A percentile compares a stretch with the other conserved stretches of the same genome.
Conservation (phyloP, 2,888 invertebrate species). For the Ichneumon xanthorius region DNA sequence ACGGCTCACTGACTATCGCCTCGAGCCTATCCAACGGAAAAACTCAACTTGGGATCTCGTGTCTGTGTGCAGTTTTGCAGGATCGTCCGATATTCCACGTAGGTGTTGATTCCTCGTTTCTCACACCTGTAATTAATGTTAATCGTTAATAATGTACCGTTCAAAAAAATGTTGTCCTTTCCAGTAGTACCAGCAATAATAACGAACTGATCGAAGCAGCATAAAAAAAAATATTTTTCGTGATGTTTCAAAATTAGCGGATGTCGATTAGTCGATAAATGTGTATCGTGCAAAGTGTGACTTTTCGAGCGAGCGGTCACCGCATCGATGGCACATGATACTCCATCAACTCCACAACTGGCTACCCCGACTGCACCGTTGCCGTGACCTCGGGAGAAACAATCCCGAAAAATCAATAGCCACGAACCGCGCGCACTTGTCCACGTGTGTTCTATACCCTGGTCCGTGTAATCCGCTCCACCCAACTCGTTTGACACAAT, state of each 20-base stretch:
- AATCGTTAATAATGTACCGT: not conserved
- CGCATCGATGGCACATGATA: constrained; percentile 11
- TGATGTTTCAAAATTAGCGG: not conserved
- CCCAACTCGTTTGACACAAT: not conserved
- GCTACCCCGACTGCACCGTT: constrained; percentile 33
- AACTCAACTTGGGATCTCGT: not conserved
- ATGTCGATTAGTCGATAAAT: not conserved
- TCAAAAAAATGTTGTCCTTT: not conserved
- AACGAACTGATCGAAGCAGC: not conserved
- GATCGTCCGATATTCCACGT: constrained; percentile 8
- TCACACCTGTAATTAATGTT: constrained; percentile 30
- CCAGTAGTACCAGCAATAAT: not conserved
- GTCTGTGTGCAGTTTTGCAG: not conserved
- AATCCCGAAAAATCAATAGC: constrained; percentile 66
- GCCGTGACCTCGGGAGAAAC: constrained; percentile 67
- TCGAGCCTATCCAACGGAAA: not conserved
- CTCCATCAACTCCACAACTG: not conserved
- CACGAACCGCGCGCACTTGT: constrained; percentile 65
- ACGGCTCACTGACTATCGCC: not conserved
- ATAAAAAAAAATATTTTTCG: not conserved
- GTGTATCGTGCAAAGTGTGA: not conserved
- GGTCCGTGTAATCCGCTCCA: not conserved
- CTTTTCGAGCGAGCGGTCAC: not conserved
- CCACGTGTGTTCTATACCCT: constrained; percentile 66
- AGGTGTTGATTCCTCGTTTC: not conserved